A percentile compares a stretch with the other conserved stretches of the same genome.
Evolutionary conservation across 2,797 vertebrate species (phyloP).

Genomic region (Falco novaeseelandiae): DNA sequence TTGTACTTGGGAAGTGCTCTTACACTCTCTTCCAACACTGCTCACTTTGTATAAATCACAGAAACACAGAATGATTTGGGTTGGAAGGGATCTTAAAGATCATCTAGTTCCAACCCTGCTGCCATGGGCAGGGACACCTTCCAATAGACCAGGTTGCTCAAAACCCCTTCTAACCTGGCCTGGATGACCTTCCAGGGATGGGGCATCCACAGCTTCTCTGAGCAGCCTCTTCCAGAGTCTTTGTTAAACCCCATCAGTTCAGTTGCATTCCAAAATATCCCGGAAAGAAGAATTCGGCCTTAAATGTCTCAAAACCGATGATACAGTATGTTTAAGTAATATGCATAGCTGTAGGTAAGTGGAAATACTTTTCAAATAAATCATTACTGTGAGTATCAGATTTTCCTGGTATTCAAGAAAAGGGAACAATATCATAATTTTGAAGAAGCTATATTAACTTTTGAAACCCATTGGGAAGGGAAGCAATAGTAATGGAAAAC

Average conservation of each 20-base stretch:
- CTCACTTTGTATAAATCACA: background rate
- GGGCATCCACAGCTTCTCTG: too few relatives aligned
- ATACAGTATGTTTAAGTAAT: background rate
- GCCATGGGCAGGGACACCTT: too few relatives aligned
- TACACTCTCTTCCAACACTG: background rate
- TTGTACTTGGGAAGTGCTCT: background rate
- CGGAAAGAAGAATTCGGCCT: background rate
- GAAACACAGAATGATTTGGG: too few relatives aligned
- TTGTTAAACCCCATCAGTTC: background rate
- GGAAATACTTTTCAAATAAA: conserved; percentile 15
- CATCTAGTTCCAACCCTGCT: too few relatives aligned
- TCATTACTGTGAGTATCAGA: background rate
- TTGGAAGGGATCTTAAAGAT: too few relatives aligned
- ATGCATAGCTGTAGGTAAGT: background rate
- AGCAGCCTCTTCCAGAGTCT: background rate
- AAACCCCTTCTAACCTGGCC: too few relatives aligned
- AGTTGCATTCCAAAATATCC: background rate
- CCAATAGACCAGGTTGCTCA: too few relatives aligned
- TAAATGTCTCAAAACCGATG: background rate
- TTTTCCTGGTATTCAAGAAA: conserved; percentile 37
- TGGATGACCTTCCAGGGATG: too few relatives aligned
- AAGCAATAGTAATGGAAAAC: conserved; percentile 11
- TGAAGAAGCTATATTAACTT: background rate
- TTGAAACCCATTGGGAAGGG: background rate
- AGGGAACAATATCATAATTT: background rate